These are phyloP conservation scores for Ptyas mucosa DNA, from an alignment of 2,113 vertebrate species.

Conservation along the genomic window DNA sequence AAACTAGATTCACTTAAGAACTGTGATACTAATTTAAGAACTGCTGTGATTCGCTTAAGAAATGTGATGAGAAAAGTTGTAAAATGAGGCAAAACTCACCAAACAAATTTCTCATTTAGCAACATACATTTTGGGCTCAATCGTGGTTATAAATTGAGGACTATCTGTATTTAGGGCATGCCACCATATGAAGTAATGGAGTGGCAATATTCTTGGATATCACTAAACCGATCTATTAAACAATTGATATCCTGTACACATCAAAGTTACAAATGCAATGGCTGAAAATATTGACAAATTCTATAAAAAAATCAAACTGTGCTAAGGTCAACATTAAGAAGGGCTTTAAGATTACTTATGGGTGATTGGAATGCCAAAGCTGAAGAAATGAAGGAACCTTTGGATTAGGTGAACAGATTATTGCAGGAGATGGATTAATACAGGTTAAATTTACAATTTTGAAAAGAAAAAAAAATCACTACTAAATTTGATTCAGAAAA, in stretches of 20 bases:
- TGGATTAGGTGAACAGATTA: neutral
- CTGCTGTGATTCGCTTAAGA: too few relatives aligned
- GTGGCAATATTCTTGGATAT: neutral
- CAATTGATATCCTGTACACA: neutral
- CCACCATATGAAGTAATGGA: neutral
- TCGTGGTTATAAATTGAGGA: too few relatives aligned
- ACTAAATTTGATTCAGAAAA: neutral
- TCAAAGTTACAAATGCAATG: neutral
- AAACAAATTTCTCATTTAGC: too few relatives aligned
- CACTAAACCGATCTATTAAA: neutral
- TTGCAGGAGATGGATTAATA: neutral
- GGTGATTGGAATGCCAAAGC: neutral
- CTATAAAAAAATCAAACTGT: neutral
- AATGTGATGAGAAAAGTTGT: too few relatives aligned
- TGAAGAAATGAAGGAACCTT: neutral
- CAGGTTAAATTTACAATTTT: neutral
- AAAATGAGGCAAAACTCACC: too few relatives aligned
- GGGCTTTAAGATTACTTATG: neutral
- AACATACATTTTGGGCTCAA: too few relatives aligned
- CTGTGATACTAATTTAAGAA: too few relatives aligned
- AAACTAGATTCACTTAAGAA: too few relatives aligned
- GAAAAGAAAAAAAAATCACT: neutral
- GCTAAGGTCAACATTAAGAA: neutral
- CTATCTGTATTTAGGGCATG: too few relatives aligned
- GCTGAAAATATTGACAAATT: neutral